A percentile compares a stretch with the other conserved stretches of the same genome.
phyloP scores from a whole-genome alignment of 2,888 invertebrate species.

The Phalera bucephala region DNA sequence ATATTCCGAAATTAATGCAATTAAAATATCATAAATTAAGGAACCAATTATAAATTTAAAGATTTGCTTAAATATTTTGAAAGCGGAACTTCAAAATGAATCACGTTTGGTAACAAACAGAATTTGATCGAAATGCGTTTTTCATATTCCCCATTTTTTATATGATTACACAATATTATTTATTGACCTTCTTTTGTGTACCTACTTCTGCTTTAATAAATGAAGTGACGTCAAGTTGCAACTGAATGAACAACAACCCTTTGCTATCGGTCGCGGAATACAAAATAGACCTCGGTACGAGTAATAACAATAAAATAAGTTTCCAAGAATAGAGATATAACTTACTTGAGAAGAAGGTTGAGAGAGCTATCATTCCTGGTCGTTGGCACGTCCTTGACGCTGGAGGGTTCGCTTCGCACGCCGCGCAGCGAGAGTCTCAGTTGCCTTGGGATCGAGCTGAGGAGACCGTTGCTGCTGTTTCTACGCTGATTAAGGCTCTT shows the following conservation, averaged over 20 bases:
- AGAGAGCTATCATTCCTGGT: slow-evolving; percentile 77
- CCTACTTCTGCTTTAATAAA: too few relatives aligned
- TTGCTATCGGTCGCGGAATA: background rate
- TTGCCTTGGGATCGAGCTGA: slow-evolving; percentile 79
- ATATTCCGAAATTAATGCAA: background rate
- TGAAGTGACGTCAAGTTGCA: background rate
- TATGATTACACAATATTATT: too few relatives aligned
- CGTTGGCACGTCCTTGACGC: slow-evolving; percentile 75
- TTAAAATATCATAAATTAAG: too few relatives aligned
- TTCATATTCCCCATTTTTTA: too few relatives aligned
- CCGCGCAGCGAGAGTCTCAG: slow-evolving; percentile 77
- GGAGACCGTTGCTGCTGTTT: slow-evolving; percentile 76
- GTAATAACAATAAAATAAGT: background rate
- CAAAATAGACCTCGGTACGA: background rate
- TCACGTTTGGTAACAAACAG: too few relatives aligned
- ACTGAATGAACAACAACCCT: background rate
- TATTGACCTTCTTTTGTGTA: too few relatives aligned
- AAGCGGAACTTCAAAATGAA: too few relatives aligned
- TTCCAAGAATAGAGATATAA: slow-evolving; percentile 12
- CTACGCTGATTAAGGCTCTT: slow-evolving; percentile 76
- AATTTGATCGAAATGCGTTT: too few relatives aligned
- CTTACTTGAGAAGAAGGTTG: slow-evolving; percentile 78
- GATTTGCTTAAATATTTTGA: too few relatives aligned
- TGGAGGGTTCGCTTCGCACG: slow-evolving; percentile 76
- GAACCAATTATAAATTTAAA: too few relatives aligned